Evolutionary conservation across 1,140 invertebrate species (phyloP).

Genomic region (Protaetia brevitarsis): DNA sequence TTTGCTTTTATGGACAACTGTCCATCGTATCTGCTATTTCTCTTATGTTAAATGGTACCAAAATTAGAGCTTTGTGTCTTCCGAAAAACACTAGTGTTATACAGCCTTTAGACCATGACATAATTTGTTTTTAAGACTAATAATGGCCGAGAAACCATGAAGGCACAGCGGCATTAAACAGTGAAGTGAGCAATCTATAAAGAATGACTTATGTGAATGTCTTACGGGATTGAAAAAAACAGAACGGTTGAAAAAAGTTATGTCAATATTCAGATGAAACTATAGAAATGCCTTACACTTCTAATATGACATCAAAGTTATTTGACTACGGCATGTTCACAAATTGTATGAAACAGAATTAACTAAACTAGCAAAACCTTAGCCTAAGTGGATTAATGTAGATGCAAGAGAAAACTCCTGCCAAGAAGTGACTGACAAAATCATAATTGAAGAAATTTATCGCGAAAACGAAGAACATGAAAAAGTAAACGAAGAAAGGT

Average conservation of each 20-base stretch:
- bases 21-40: no score
- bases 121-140: neutral
- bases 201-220: neutral
- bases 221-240: neutral
- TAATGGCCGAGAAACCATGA: neutral
- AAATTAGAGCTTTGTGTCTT: no score
- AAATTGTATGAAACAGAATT: no score
- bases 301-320: neutral
- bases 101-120: no score
- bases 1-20: no score
- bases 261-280: neutral
- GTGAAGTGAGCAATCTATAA: neutral
- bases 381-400: neutral
- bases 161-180: neutral
- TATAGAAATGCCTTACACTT: neutral
- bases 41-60: no score
- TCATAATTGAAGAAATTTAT: neutral
- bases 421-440: neutral
- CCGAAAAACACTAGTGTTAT: no score
- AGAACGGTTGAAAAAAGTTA: neutral
- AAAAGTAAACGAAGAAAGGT: neutral
- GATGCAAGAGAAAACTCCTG: no score
- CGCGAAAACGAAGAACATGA: neutral
- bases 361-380: neutral
- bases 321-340: no score